Evolutionary conservation across 2,797 vertebrate genomes (phyloP).

Genomic region (Rhinoraja longicauda): DNA sequence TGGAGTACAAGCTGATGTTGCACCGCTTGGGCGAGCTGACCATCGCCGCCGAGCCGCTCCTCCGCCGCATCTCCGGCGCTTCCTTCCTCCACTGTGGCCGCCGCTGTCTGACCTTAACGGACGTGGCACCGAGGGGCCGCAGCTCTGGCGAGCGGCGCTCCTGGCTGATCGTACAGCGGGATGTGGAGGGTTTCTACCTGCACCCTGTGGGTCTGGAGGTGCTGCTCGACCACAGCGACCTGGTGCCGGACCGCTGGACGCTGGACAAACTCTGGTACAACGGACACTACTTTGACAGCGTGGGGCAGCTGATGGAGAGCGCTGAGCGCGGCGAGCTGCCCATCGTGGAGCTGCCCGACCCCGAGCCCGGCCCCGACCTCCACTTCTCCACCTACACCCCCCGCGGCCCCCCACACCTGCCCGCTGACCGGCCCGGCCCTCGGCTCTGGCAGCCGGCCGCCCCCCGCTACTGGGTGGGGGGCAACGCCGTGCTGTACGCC

Average conservation of each 20-base stretch:
- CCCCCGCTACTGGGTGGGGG: slow-evolving; percentile 63
- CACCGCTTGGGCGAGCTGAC: slow-evolving; percentile 47
- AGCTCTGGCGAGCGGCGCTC: slow-evolving; percentile 69
- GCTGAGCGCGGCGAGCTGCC: slow-evolving; percentile 60
- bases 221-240: slow-evolving; percentile 69
- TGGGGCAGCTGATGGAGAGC: slow-evolving; percentile 64
- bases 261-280: slow-evolving; percentile 84
- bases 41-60: slow-evolving; percentile 58
- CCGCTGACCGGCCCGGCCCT: slow-evolving; percentile 59
- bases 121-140: slow-evolving; percentile 75
- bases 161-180: slow-evolving; percentile 81
- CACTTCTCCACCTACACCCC: slow-evolving; percentile 74
- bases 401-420: slow-evolving; percentile 57
- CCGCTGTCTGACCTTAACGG: slow-evolving; percentile 74
- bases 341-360: slow-evolving; percentile 52
- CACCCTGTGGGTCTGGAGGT: slow-evolving; percentile 86
- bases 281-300: slow-evolving; percentile 67
- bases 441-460: slow-evolving; percentile 74
- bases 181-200: slow-evolving; percentile 78
- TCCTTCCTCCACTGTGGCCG: slow-evolving; percentile 62
- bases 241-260: slow-evolving; percentile 63
- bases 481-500: slow-evolving; percentile 71
- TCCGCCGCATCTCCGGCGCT: slow-evolving; percentile 70
- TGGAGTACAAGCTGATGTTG: slow-evolving; percentile 65
- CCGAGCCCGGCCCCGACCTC: slow-evolving; percentile 48